These are phyloP conservation scores for Subanguina moxae DNA, from an alignment of 1,140 invertebrate genomes.

Conservation along the genomic window DNA sequence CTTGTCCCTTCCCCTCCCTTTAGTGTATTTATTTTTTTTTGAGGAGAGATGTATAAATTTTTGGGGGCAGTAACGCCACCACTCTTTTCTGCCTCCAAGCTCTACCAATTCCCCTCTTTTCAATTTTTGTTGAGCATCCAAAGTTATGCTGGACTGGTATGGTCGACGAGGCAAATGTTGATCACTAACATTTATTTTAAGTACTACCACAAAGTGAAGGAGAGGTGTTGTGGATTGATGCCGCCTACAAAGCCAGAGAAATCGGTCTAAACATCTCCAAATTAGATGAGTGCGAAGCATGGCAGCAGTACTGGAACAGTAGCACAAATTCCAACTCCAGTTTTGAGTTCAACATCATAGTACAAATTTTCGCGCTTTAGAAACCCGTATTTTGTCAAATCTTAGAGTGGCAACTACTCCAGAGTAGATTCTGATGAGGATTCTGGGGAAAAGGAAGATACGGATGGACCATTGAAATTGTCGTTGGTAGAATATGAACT, in stretches of 20 bases:
- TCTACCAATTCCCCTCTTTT: too few species aligned
- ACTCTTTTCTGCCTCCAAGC: too few species aligned
- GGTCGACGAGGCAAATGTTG: too few species aligned
- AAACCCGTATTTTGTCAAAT: background rate
- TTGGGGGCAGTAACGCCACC: too few species aligned
- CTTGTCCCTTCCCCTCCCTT: too few species aligned
- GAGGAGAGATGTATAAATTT: too few species aligned
- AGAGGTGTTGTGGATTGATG: slow-evolving; percentile 26
- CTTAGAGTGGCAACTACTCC: background rate
- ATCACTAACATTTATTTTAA: background rate
- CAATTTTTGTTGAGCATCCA: background rate
- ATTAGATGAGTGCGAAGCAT: slow-evolving; percentile 41
- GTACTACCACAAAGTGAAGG: slow-evolving; percentile 13
- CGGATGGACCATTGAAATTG: slow-evolving; percentile 9
- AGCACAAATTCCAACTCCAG: slow-evolving; percentile 18
- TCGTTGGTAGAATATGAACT: slow-evolving; percentile 33
- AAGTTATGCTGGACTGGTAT: too few species aligned
- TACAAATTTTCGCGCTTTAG: background rate
- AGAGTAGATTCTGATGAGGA: slow-evolving; percentile 19
- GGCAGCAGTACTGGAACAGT: slow-evolving; percentile 46
- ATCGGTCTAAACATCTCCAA: slow-evolving; percentile 45
- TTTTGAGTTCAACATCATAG: slow-evolving; percentile 4
- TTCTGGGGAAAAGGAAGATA: slow-evolving; percentile 15
- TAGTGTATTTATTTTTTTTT: too few species aligned
- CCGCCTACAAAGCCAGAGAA: slow-evolving; percentile 52